Base-by-base conservation (phyloP, 2,888 invertebrate genomes). In the Trachelus iudaicus region DNA sequence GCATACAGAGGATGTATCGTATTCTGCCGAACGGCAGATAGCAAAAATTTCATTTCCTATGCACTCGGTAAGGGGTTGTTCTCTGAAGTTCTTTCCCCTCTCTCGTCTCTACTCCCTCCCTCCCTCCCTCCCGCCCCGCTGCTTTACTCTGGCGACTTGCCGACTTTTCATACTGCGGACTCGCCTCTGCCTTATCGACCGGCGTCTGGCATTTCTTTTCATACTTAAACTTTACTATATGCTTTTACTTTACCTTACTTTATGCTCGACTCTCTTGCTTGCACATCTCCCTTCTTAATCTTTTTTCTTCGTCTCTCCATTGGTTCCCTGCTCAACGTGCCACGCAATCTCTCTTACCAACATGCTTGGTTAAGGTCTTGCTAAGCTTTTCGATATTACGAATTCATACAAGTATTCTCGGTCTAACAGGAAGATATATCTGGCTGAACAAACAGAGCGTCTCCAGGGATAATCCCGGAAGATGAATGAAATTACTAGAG, bases 341-440 rank as follows among this genome's bases (percentile, higher is more conserved):
- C 56, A 56, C 56, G 56, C 56, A 23, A 56, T 56, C 56, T 23
- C 23, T 56, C 56, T 56, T 56, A 56, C 56, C 23, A 56, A 56
- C 56, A 23, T 56, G 56, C 15, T 15, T 3, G 34, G 71, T 11
- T 31, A 30, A 23, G 31, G 15, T 23, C 71, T 15, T 2, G 37
- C 75, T 81, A 77, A 77, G 79, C 77, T 71, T 71, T 34, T 77
- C 34, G 78, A 81, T 79, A 81, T 81, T 81, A 81, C 78, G 81
- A 77, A 77, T 77, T 77, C 77, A 77, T 77, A 33, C 75, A 37
- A 75, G 69, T 71, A 75, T 35, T 69, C 69, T 12, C n/a, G 0
- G 77, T 69, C 35, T 75, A 30, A 34, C 69, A 9, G 56, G 23
- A 35, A 69, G 34, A 78, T 78, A 71, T 75, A 69, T 78, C 77